Conservation (phyloP, 2,888 invertebrate genomes). For the Meandrusa payeni region DNA sequence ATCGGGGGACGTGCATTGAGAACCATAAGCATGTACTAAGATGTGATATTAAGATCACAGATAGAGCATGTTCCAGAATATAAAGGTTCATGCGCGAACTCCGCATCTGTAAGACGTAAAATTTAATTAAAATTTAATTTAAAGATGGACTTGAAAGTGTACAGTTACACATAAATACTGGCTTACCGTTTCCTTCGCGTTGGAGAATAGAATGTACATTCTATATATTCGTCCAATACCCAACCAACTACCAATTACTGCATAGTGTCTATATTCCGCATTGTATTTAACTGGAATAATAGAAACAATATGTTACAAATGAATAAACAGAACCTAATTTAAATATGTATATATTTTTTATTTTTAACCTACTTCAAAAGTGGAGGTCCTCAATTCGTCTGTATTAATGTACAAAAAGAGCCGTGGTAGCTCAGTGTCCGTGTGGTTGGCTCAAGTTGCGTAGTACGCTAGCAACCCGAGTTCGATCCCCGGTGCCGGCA, state of each 20-base stretch:
- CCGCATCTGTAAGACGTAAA: constrained; percentile 46
- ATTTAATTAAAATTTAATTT: background rate
- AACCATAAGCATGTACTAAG: constrained; percentile 58
- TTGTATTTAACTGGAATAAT: constrained; percentile 37
- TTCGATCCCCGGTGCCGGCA: too few relatives aligned
- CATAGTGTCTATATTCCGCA: constrained; percentile 26
- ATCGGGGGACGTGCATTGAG: constrained; percentile 31
- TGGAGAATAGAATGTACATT: constrained; percentile 44
- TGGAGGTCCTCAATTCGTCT: too few relatives aligned
- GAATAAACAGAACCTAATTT: too few relatives aligned
- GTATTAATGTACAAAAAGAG: too few relatives aligned
- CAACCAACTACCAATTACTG: constrained; percentile 52
- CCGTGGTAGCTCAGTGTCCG: too few relatives aligned
- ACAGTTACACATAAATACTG: too few relatives aligned
- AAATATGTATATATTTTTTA: background rate
- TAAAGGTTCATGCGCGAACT: constrained; percentile 49
- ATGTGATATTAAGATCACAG: constrained; percentile 46
- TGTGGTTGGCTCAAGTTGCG: too few relatives aligned
- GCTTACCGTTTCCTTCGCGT: constrained; percentile 54
- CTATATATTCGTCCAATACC: constrained; percentile 59
- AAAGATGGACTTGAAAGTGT: too few relatives aligned
- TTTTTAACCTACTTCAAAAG: too few relatives aligned
- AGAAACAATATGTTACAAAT: too few relatives aligned
- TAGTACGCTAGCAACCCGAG: too few relatives aligned
- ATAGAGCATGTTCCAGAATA: constrained; percentile 48